phyloP scores from a whole-genome alignment of 2,888 invertebrate species.

The Noctuana brunneofusca region DNA sequence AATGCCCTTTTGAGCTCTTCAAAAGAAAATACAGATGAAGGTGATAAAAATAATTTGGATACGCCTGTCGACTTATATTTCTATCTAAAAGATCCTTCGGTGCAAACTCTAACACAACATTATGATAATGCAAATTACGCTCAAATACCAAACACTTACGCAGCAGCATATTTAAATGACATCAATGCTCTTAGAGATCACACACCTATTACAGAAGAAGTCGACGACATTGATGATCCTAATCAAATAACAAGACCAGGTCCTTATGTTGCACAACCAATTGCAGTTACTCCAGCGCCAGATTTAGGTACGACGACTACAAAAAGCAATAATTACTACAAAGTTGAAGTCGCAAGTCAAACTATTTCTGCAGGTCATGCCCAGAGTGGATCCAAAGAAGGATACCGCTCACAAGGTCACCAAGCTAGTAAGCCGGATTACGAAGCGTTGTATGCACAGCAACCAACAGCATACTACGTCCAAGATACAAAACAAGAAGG shows the following conservation, averaged over 20 bases:
- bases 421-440: slow-evolving; percentile 46
- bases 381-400: slow-evolving; percentile 42
- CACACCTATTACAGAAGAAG: slow-evolving; percentile 73
- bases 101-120: slow-evolving; percentile 44
- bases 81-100: slow-evolving; percentile 59
- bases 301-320: slow-evolving; percentile 51
- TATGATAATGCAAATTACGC: slow-evolving; percentile 51
- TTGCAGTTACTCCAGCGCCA: slow-evolving; percentile 45
- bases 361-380: slow-evolving; percentile 48
- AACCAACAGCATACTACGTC: slow-evolving; percentile 39
- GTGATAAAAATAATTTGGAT: slow-evolving; percentile 47
- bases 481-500: slow-evolving; percentile 43
- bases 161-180: slow-evolving; percentile 49
- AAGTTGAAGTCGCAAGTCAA: slow-evolving; percentile 62
- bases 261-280: slow-evolving; percentile 44
- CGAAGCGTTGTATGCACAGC: slow-evolving; percentile 53
- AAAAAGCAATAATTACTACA: slow-evolving; percentile 60
- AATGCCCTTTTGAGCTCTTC: slow-evolving; percentile 67
- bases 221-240: slow-evolving; percentile 69
- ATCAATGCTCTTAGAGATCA: slow-evolving; percentile 54
- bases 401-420: slow-evolving; percentile 40
- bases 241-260: slow-evolving; percentile 46
- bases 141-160: slow-evolving; percentile 52
- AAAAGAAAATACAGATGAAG: slow-evolving; percentile 45
- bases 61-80: slow-evolving; percentile 67